Percentiles rank a stretch among this genome's conserved stretches.
phyloP scores from a whole-genome alignment of 2,888 invertebrate genomes.

The Agrilus cyanescens region DNA sequence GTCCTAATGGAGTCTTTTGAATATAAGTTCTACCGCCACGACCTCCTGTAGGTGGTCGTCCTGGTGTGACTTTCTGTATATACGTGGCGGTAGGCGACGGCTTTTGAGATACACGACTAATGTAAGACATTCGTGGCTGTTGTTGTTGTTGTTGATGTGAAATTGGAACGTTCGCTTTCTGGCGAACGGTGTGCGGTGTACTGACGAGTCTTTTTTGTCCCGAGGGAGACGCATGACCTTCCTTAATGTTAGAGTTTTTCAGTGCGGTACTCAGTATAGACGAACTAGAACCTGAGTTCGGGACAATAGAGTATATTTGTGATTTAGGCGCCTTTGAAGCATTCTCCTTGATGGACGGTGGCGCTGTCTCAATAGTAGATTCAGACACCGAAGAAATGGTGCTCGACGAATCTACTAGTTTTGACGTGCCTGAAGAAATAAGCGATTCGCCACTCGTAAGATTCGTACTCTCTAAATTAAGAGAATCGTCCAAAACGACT shows the following conservation, averaged over 20 bases:
- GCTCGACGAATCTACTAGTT: too few relatives aligned
- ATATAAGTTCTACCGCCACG: too few relatives aligned
- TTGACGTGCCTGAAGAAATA: too few relatives aligned
- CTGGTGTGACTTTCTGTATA: constrained; percentile 9
- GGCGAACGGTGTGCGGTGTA: constrained; percentile 22
- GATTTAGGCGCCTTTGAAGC: constrained; percentile 1
- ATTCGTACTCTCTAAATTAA: too few relatives aligned
- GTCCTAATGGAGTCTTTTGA: constrained; percentile 15
- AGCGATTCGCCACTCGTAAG: too few relatives aligned
- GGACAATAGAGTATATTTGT: constrained; percentile 7
- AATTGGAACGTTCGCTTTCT: constrained; percentile 21
- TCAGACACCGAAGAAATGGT: too few relatives aligned
- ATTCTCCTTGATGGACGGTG: constrained; percentile 1
- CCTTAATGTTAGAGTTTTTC: constrained; percentile 24
- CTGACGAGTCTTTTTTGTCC: constrained; percentile 10
- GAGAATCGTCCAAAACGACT: too few relatives aligned
- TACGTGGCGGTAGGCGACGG: constrained; percentile 7
- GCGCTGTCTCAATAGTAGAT: background rate
- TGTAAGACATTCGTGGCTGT: background rate
- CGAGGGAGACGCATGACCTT: constrained; percentile 7
- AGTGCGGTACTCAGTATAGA: constrained; percentile 31
- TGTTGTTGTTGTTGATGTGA: constrained; percentile 3
- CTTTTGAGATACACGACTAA: background rate
- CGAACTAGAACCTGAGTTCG: constrained; percentile 4
- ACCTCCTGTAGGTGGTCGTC: too few relatives aligned